phyloP scores from a whole-genome alignment of 2,888 invertebrate genomes.

The Spisula solida region DNA sequence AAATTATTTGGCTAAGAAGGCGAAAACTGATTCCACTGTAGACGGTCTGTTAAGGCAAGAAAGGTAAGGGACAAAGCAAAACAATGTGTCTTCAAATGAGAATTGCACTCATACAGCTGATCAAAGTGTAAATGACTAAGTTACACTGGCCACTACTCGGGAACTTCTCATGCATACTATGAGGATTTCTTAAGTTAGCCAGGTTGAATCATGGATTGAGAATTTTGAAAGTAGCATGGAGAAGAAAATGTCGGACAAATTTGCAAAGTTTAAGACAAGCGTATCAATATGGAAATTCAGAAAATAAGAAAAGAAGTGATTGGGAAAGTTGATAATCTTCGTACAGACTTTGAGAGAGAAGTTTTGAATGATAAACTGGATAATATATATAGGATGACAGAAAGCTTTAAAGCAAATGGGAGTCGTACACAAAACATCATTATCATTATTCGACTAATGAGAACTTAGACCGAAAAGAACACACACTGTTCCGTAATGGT shows the following conservation, averaged over 20 bases:
- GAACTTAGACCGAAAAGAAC: background rate
- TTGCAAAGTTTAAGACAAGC: constrained; percentile 16
- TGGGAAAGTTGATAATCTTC: background rate
- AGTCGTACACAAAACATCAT: background rate
- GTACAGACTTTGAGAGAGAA: background rate
- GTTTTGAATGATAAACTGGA: background rate
- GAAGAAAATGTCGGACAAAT: constrained; percentile 26
- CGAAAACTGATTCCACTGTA: too few relatives aligned
- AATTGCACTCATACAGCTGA: too few relatives aligned
- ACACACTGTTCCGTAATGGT: background rate
- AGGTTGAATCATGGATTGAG: too few relatives aligned
- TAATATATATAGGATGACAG: background rate
- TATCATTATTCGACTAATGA: background rate
- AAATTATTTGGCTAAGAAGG: too few relatives aligned
- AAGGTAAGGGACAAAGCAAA: too few relatives aligned
- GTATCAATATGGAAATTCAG: background rate
- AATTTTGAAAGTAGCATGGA: background rate
- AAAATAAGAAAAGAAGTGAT: background rate
- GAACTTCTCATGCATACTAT: too few relatives aligned
- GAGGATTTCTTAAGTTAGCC: too few relatives aligned
- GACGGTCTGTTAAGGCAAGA: too few relatives aligned
- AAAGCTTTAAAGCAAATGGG: background rate
- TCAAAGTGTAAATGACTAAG: too few relatives aligned
- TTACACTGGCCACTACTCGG: too few relatives aligned
- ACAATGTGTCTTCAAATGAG: too few relatives aligned